Conservation (phyloP, 2,888 invertebrate genomes). For the Megalurothrips usitatus region DNA sequence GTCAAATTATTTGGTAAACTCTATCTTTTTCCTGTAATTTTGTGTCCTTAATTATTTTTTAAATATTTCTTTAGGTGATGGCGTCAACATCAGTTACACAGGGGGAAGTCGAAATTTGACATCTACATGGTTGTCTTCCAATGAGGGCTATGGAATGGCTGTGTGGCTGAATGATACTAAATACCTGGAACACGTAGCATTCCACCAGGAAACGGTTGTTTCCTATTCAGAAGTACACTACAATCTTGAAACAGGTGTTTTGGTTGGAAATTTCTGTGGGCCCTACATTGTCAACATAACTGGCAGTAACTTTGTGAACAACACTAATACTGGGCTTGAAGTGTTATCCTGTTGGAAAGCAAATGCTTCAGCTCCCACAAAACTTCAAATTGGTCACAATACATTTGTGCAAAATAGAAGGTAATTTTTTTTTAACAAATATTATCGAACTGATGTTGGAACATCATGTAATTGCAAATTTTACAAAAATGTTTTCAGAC, state of each 20-base stretch:
- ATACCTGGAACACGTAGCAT: conserved; percentile 68
- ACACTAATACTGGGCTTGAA: conserved; percentile 72
- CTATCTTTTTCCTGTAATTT: background rate
- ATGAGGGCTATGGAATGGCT: conserved; percentile 82
- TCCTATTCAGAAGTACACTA: conserved; percentile 82
- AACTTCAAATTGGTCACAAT: conserved; percentile 81
- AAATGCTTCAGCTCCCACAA: conserved; percentile 49
- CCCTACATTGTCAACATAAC: conserved; percentile 80
- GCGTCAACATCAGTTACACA: conserved; percentile 89
- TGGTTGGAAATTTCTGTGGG: conserved; percentile 85
- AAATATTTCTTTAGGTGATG: conserved; percentile 48
- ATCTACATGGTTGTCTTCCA: conserved; percentile 75
- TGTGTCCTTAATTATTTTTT: background rate
- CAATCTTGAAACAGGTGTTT: conserved; percentile 81
- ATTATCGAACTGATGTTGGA: too few species aligned
- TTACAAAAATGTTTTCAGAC: conserved; percentile 44
- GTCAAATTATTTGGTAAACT: conserved; percentile 59
- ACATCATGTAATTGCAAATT: too few species aligned
- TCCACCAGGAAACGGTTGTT: conserved; percentile 81
- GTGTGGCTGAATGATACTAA: conserved; percentile 84
- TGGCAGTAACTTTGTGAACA: conserved; percentile 80
- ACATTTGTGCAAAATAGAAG: conserved; percentile 68
- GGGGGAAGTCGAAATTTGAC: conserved; percentile 94
- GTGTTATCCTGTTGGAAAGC: conserved; percentile 76
- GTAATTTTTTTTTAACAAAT: background rate